Evolutionary conservation across 1,140 invertebrate species (phyloP).

Genomic region (Drosophila bocqueti): DNA sequence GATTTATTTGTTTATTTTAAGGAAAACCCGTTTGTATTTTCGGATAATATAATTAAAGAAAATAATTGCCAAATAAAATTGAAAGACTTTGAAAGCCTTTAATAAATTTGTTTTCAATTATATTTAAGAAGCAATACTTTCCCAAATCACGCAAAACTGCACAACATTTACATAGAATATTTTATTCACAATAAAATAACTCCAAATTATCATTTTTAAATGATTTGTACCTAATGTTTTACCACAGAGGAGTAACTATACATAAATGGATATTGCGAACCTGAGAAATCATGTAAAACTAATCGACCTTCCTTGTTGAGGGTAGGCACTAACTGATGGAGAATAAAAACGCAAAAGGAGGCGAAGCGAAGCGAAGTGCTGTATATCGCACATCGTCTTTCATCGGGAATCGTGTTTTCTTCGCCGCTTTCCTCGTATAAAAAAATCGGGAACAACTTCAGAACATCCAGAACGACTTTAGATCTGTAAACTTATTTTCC

Average conservation of each 20-base stretch:
- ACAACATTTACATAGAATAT: not conserved
- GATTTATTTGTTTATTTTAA: not conserved
- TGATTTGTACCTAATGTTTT: not conserved
- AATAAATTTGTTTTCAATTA: not conserved
- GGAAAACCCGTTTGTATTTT: not conserved
- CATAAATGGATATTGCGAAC: not conserved
- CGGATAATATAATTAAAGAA: not conserved
- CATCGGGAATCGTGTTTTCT: conserved; percentile 35
- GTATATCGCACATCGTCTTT: conserved; percentile 39
- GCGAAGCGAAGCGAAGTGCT: conserved; percentile 30
- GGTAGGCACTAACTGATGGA: conserved; percentile 16
- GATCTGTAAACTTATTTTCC: conserved; percentile 18
- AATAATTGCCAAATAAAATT: too few relatives aligned
- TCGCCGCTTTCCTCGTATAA: conserved; percentile 16
- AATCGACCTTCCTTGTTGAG: conserved; percentile 18
- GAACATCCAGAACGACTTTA: conserved; percentile 26
- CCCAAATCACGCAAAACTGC: too few relatives aligned
- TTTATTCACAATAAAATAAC: not conserved
- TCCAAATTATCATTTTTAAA: too few relatives aligned
- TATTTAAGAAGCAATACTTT: not conserved
- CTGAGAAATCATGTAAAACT: conserved; percentile 1
- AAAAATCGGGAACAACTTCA: conserved; percentile 35
- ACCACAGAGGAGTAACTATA: not conserved
- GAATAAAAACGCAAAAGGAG: conserved; percentile 39
- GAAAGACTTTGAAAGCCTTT: not conserved